These are phyloP conservation scores for Terrapene triunguis DNA, from an alignment of 2,113 vertebrate genomes.

Conservation along the genomic window DNA sequence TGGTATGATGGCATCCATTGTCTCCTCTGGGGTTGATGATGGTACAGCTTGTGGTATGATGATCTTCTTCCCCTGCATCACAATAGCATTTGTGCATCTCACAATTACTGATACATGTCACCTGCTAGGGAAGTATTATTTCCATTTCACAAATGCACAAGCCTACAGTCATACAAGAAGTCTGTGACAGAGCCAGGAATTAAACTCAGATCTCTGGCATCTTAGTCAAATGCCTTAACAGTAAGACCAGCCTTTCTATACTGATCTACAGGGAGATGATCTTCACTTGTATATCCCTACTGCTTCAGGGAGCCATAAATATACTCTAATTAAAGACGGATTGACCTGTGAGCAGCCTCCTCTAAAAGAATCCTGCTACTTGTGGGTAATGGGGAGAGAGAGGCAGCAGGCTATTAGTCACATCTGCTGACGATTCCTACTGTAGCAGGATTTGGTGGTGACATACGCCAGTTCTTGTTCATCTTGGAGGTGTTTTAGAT, in stretches of 20 bases:
- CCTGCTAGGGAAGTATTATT: not conserved
- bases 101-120: not conserved
- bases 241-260: rapidly evolving
- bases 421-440: not conserved
- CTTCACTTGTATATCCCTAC: rapidly evolving
- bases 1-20: not conserved
- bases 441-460: not conserved
- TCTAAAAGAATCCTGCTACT: not conserved
- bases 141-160: not conserved
- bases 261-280: rapidly evolving
- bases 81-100: not conserved
- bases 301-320: rapidly evolving
- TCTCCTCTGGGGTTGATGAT: not conserved
- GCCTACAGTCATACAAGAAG: rapidly evolving
- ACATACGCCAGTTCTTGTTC: not conserved
- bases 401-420: not conserved
- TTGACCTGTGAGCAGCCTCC: not conserved
- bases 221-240: not conserved
- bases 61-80: not conserved
- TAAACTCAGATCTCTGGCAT: rapidly evolving
- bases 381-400: not conserved
- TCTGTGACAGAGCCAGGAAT: rapidly evolving
- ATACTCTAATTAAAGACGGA: rapidly evolving
- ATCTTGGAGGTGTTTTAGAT: not conserved
- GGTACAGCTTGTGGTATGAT: not conserved